Evolutionary conservation across 2,797 vertebrate genomes (phyloP), one percentile per base, ranked within the genome.

Genomic region (Liasis olivaceus): DNA sequence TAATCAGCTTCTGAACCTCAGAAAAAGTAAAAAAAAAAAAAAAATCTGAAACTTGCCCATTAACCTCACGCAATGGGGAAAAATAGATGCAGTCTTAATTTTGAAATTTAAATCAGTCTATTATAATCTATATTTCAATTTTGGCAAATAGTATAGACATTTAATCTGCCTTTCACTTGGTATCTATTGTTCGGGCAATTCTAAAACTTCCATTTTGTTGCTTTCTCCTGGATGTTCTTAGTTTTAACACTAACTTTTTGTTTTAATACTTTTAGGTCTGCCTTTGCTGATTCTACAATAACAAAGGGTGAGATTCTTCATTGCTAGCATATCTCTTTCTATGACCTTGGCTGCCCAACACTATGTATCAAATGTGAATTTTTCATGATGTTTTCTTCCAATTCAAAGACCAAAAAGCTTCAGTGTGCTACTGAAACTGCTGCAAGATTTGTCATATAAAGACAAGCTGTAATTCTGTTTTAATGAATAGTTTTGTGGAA

Each of bases 181-280:
- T 96, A 95, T 96, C 93, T 93, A 58, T 94, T 94, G 92, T 42
- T 90, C 88, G 59, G n/a, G 9, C 66, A 63, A 4, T 93, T 89
- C 54, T 88, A 24, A 84, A 85, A 89, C 92, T 94, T 96, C 86
- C 3, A 69, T 93, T 58, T 86, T 60, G 89, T 97, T 97, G 94
- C 95, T 95, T 96, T 93, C 92, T 94, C 90, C 94, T 96, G 59
- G 64, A 95, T 95, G 95, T 94, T 92, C 36, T 90, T 87, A 93
- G 72, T 36, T 47, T 24, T 92, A 60, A 92, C 95, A 96, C 94
- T 94, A 95, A 94, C 94, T 94, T 95, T 94, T 96, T 95, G 94
- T 96, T 97, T 89, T 95, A 96, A 96, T 94, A 95, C 95, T 97
- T 96, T 96, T 96, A 93, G 96, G 96, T 95, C 95, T 94, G 93